Base-by-base conservation (phyloP, 2,113 vertebrate species). In the Hippocampus comes region DNA sequence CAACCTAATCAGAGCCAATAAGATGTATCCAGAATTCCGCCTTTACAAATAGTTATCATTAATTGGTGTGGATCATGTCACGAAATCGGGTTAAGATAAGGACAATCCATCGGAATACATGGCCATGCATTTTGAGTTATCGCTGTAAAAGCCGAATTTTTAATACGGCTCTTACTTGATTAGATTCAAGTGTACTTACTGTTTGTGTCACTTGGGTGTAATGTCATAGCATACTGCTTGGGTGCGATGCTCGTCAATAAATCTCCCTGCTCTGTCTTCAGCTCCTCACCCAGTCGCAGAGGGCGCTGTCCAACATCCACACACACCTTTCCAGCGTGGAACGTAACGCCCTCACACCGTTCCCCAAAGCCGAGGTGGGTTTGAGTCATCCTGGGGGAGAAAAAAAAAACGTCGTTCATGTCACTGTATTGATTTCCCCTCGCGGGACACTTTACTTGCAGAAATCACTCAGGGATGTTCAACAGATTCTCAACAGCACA, bases 261-360 rank as follows among this genome's bases (percentile, higher is more conserved):
- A 9, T 66, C 43, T 65, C 21, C 38, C n/a, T 25, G 27, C 15
- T 61, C 59, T 9, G 78, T 63, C 68, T 86, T 27, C 84, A 96
- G 95, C 90, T 93, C 83, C 89, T 97, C 89, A 96, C 95, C 49
- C 89, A 94, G 92, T 95, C 94, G 1, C 95, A 96, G 90, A 90
- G 95, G 84, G 94, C 94, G 0, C 91, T 96, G 77, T 95, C 95
- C 75, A 96, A 87, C 86, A 94, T 96, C 61, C 94, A 96, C 86
- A 93, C 94, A 17, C 95, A 96, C 77, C 92, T 96, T 76, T 93
- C 93, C 73, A 94, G 90, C 51, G 90, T 96, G 84, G 94, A 96
- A 73, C 91, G 94, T 70, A 95, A 95, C 21, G 93, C 94, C 5
- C 86, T 94, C 48, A 91, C 94, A 3, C 94, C 95, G 77, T 95